Evolutionary conservation across 2,113 vertebrate species (phyloP).

Genomic region (Donacobius atricapilla): DNA sequence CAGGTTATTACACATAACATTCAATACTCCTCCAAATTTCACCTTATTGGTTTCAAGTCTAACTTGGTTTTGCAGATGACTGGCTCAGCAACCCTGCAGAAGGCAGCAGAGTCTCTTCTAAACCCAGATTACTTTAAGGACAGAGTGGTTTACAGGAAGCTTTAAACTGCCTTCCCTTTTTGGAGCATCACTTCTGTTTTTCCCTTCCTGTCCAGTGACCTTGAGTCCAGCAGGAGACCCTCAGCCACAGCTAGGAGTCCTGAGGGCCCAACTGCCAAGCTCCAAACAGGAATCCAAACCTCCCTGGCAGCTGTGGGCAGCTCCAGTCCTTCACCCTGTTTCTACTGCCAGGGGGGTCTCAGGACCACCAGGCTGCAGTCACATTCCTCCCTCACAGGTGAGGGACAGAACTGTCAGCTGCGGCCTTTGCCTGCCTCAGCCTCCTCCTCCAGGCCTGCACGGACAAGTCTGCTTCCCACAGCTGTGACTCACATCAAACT

Average conservation of each 20-base stretch:
- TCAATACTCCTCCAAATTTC: not conserved
- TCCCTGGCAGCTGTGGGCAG: not conserved
- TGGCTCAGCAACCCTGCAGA: not conserved
- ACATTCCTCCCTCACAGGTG: not conserved
- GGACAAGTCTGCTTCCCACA: not conserved
- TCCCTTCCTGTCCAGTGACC: not conserved
- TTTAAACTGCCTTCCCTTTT: not conserved
- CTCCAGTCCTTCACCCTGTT: not conserved
- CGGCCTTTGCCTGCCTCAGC: not conserved
- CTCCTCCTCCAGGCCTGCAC: not conserved
- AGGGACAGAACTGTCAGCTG: not conserved
- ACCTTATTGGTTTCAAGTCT: not conserved
- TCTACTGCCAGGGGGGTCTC: rapidly evolving
- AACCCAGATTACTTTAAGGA: not conserved
- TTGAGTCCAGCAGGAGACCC: not conserved
- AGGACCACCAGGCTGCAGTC: not conserved
- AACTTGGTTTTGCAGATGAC: not conserved
- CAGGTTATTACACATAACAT: not conserved
- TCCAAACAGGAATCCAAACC: not conserved
- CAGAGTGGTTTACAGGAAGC: not conserved
- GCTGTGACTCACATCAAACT: not conserved
- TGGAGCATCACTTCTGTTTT: not conserved
- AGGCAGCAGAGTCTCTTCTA: not conserved
- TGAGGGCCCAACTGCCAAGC: not conserved
- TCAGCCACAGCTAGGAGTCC: not conserved